Evolutionary conservation across 64 coral and sea anemone species (phyloP), one percentile per base, ranked within the genome.

Genomic region (Pachyseris speciosa): DNA sequence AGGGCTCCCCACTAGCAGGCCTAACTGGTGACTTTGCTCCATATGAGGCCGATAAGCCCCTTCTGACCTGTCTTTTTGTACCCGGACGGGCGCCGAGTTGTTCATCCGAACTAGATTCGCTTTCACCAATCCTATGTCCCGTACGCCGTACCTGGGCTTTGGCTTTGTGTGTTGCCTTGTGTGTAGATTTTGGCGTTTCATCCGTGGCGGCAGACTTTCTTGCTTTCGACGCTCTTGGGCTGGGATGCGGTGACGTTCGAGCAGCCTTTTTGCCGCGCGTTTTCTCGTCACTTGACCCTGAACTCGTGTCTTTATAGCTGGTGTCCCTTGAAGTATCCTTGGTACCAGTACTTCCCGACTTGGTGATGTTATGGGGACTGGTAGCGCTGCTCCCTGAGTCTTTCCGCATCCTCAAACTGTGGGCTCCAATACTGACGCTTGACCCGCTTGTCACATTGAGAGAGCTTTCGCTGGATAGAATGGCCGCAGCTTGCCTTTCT

Each of bases 131-230:
- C 37, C 36, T 64, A 5, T 13, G 50, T 48, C 39, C 65, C 42
- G 47, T 80, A 36, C 70, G 32, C 27, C 79, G 41, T 34, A 29
- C 59, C n/a, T 78, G 37, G 5, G 63, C 52, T 81, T 85, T 64
- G 15, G 42, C 37, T 26, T 49, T 51, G 48, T 65, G 42, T 0
- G 44, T 49, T 4, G 84, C 75, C 61, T 97, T 97, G 27, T 83
- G 43, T 11, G 91, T 83, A 7, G 95, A 93, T 36, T 80, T 97
- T 9, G 95, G 95, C 7, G 95, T 97, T 47, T 90, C 78, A 0
- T 85, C 64, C 12, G 16, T 61, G 47, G 9, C 37, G 1, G 36
- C 42, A 28, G 55, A 29, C 48, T 39, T 29, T 25, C 30, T 59
- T 57, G 67, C 41, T 39, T 81, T 81, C 25, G 1, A 0, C 58